These are phyloP conservation scores for Champsocephalus esox DNA, from an alignment of 2,797 vertebrate species.

Conservation along the genomic window DNA sequence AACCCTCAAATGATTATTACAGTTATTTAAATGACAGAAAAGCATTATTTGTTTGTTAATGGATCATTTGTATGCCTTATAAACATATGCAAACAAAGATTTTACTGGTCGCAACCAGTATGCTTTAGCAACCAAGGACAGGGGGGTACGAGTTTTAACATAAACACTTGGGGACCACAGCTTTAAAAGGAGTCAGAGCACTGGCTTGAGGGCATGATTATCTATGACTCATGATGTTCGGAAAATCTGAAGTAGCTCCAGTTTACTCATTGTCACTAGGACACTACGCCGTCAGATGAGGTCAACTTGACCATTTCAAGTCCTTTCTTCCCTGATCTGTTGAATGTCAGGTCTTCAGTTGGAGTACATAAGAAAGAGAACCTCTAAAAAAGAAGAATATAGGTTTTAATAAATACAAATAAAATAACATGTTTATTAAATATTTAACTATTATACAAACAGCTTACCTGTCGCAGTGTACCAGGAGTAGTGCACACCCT, in stretches of 20 bases:
- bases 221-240: background rate
- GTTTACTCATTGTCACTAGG: background rate
- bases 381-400: slow-evolving; percentile 70
- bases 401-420: slow-evolving; percentile 16
- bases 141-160: background rate
- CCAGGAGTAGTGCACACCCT: slow-evolving; percentile 77
- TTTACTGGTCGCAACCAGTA: background rate
- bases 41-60: background rate
- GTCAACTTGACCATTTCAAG: slow-evolving; percentile 46
- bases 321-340: slow-evolving; percentile 61
- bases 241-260: slow-evolving; percentile 3
- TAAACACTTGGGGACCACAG: no score
- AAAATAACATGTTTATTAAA: background rate
- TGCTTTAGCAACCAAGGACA: background rate
- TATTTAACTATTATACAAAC: background rate
- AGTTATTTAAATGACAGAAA: no score
- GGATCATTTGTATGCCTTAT: background rate
- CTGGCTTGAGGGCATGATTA: background rate
- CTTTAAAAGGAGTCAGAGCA: background rate
- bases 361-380: slow-evolving; percentile 79
- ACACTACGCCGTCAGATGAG: background rate
- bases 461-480: slow-evolving; percentile 78
- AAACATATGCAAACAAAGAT: background rate
- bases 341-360: slow-evolving; percentile 70
- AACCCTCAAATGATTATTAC: no score